A percentile compares a stretch with the other conserved stretches of the same genome.
These are phyloP conservation scores for Sebastes jordani DNA, from an alignment of 2,797 vertebrate genomes.

Conservation along the genomic window DNA sequence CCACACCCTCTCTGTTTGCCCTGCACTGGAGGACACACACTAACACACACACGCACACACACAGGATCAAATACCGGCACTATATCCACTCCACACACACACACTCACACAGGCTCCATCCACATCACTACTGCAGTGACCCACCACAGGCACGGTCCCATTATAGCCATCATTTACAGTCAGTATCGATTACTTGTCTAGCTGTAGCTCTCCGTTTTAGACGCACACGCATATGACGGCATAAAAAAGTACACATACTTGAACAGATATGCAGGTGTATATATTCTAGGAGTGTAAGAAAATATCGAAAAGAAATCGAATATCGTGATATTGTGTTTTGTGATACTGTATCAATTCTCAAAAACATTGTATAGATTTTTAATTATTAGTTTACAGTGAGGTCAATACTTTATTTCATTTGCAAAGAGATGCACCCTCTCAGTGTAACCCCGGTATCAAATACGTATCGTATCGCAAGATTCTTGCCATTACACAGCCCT, in stretches of 20 bases:
- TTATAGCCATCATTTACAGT: slow-evolving; percentile 70
- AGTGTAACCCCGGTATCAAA: no score
- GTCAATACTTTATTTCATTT: no score
- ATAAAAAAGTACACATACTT: neutral
- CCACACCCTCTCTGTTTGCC: slow-evolving; percentile 64
- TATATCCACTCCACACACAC: slow-evolving; percentile 27
- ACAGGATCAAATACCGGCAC: slow-evolving; percentile 57
- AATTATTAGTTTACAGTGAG: no score
- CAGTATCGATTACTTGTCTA: slow-evolving; percentile 66
- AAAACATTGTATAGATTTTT: no score
- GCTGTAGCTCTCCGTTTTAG: slow-evolving; percentile 32
- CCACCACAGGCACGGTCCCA: slow-evolving; percentile 49
- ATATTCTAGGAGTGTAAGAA: neutral
- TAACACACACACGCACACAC: neutral
- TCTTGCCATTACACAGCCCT: no score
- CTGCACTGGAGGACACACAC: slow-evolving; percentile 49
- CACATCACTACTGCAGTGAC: slow-evolving; percentile 43
- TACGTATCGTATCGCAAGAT: no score
- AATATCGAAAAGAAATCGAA: no score
- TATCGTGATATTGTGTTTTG: no score
- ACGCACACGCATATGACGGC: neutral
- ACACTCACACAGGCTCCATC: slow-evolving; percentile 14
- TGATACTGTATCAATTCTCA: no score
- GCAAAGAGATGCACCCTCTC: no score
- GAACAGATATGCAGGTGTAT: slow-evolving; percentile 9